Percentiles rank a stretch among this genome's conserved stretches.
Evolutionary conservation across 1,140 invertebrate genomes (phyloP).

Genomic region (Antheraea pernyi): DNA sequence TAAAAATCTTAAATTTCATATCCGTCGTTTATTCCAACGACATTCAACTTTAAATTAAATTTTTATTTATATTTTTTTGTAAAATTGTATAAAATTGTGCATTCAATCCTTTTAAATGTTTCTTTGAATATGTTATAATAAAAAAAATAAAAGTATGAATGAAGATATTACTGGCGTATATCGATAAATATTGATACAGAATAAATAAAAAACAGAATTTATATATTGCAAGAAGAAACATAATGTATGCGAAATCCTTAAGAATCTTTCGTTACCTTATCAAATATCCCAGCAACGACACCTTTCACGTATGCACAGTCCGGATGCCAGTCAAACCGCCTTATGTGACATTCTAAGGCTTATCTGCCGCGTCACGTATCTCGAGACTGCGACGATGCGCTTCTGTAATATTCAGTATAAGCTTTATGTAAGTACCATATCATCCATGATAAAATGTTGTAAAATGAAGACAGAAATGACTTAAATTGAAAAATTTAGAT

Average conservation of each 20-base stretch:
- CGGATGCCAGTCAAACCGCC: not conserved
- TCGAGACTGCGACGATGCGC: not conserved
- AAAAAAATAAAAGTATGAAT: too few species aligned
- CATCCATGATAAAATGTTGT: not conserved
- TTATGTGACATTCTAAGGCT: not conserved
- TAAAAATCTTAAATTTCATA: too few species aligned
- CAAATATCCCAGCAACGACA: not conserved
- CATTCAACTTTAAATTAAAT: too few species aligned
- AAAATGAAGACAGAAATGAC: not conserved
- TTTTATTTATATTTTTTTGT: too few species aligned
- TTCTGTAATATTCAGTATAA: not conserved
- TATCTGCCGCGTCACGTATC: not conserved
- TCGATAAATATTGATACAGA: not conserved
- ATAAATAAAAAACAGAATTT: not conserved
- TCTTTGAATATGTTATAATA: too few species aligned
- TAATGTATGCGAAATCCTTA: not conserved
- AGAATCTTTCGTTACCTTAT: not conserved
- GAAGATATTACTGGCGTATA: too few species aligned
- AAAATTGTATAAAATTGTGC: too few species aligned
- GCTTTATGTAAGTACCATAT: not conserved
- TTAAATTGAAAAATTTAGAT: not conserved
- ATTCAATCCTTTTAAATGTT: too few species aligned
- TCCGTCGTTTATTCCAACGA: too few species aligned
- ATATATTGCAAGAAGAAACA: not conserved
- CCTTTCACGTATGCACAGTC: not conserved